Base-by-base conservation (phyloP, 1,140 invertebrate genomes). In the Muscidifurax raptorellus region DNA sequence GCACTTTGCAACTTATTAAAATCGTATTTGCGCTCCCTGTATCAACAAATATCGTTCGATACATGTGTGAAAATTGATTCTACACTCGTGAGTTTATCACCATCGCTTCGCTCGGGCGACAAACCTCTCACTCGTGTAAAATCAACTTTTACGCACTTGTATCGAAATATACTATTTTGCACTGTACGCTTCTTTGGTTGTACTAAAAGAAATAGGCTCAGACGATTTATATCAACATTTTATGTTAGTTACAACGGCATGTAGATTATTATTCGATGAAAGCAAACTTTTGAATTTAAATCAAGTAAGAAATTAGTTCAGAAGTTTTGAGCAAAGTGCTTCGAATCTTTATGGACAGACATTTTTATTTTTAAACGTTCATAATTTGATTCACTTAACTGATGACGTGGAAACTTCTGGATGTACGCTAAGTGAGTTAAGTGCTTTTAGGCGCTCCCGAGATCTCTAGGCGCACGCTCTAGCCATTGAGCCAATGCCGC, bases 371-470 rank as follows among this genome's bases (percentile, higher is more conserved):
- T 7, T 75, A 10, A 75, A 75, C 72, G 9, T 75, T 25, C 72
- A 75, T 25, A 75, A 75, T n/a, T 44, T 75, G 12, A 44, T 44
- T 25, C 72, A 75, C n/a, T 22, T 75, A 44, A 10, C 32, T n/a
- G 36, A 74, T 74, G 72, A 74, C n/a, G 36, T 74, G 18, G 32
- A 75, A 75, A 75, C 22, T 40, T 22, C n/a, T 18, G 15, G n/a
- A 7, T 64, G 52, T 6, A 64, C 2, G 15, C n/a, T 64, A 64
- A 64, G n/a, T 64, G 15, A 64, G 3, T 22, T 64, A 64, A 22
- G 15, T 64, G 13, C 52, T 22, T 64, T 64, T 64, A 18, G 15
- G n/a, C n/a, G n/a, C n/a, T n/a, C n/a, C n/a, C n/a, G n/a, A n/a
- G n/a, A n/a, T n/a, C n/a, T n/a, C n/a, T n/a, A n/a, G n/a, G n/a